phyloP scores from a whole-genome alignment of 2,888 invertebrate genomes.

The Frankliniella intonsa region DNA sequence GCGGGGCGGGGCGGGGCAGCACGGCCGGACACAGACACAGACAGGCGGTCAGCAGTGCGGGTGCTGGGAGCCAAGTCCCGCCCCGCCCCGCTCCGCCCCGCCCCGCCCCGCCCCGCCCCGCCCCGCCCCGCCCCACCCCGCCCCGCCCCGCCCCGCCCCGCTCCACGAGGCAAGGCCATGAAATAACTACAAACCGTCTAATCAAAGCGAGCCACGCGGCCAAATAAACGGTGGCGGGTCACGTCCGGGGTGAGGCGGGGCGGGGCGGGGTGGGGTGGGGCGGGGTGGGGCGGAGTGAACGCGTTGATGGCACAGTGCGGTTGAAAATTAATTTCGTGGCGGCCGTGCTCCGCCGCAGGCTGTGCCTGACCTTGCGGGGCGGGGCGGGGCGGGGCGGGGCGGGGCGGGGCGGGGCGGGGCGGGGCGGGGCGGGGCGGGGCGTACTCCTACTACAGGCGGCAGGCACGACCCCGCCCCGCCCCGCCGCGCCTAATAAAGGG shows the following conservation, averaged over 20 bases:
- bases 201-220: background rate
- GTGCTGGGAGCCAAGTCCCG: background rate
- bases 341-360: background rate
- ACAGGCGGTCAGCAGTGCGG: background rate
- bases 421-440: too few species aligned
- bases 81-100: background rate
- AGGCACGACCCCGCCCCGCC: too few species aligned
- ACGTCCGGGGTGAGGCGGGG: background rate
- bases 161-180: background rate
- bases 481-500: too few species aligned
- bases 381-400: too few species aligned
- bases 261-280: background rate
- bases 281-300: too few species aligned
- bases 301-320: background rate
- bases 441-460: too few species aligned
- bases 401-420: too few species aligned
- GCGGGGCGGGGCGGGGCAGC: background rate
- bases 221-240: background rate
- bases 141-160: background rate
- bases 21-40: background rate
- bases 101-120: background rate
- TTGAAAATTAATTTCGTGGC: background rate
- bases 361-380: too few species aligned
- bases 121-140: background rate
- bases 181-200: background rate